Conservation (phyloP, 1,140 invertebrate genomes). For the Drosophila repleta region DNA sequence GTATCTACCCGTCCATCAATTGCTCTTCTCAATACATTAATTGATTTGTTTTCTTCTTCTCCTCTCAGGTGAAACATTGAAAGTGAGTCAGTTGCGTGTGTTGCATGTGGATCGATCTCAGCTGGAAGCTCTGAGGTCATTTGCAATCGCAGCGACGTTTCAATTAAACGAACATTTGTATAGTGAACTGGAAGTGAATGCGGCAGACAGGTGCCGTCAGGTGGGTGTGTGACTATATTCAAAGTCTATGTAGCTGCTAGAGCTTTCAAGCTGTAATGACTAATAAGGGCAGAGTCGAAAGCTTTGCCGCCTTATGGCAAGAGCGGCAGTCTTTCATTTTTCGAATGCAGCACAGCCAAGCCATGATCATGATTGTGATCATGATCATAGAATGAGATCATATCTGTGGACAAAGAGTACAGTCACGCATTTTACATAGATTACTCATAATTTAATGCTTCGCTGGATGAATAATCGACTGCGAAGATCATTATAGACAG, state of each 20-base stretch:
- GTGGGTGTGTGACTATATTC: constrained; percentile 20
- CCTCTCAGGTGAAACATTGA: constrained; percentile 44
- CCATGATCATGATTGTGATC: constrained; percentile 6
- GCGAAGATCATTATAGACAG: constrained; percentile 4
- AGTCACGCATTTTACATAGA: constrained; percentile 24
- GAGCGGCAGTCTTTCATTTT: constrained; percentile 18
- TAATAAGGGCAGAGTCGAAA: constrained; percentile 42
- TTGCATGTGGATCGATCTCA: constrained; percentile 35
- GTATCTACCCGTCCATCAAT: not conserved
- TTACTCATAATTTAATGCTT: constrained; percentile 32
- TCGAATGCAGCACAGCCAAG: constrained; percentile 18
- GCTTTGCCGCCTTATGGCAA: constrained; percentile 12
- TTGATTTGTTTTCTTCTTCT: constrained; percentile 37
- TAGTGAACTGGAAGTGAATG: constrained; percentile 3
- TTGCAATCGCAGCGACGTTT: constrained; percentile 18
- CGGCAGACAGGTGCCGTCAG: constrained; percentile 25
- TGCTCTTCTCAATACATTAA: not conserved
- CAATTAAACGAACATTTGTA: constrained; percentile 35
- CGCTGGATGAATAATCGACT: constrained; percentile 21
- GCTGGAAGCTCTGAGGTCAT: constrained; percentile 47
- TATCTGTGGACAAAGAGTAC: constrained; percentile 8
- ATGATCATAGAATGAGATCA: constrained; percentile 41
- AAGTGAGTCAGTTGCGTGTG: constrained; percentile 50
- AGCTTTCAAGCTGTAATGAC: constrained; percentile 35
- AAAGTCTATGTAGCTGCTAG: not conserved